Evolutionary conservation across 1,140 invertebrate genomes (phyloP), one percentile per base, ranked within the genome.

Genomic region (Hylyphantes graminicola): DNA sequence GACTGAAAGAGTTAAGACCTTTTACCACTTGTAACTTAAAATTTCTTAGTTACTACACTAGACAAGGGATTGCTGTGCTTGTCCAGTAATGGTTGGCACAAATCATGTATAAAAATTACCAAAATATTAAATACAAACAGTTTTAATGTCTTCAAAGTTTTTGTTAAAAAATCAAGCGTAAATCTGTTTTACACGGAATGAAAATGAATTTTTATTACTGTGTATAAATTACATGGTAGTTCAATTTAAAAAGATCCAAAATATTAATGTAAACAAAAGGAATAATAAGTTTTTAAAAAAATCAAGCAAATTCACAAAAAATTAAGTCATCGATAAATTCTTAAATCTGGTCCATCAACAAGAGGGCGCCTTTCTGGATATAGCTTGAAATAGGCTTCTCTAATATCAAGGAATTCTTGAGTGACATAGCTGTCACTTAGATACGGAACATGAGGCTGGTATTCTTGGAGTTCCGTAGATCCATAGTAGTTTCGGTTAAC

Each of bases 341-440:
- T 21, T 21, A 67, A 6, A 48, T 2, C 68, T 11, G 7, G 7
- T 53, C n/a, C 50, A 70, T 35, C 35, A 70, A 51, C 15, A 48
- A n/a, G 48, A 4, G 55, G 21, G 6, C 17, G 53, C 10, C 21
- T 5, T 57, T 50, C 55, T 9, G 13, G 9, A 35, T 74, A 74
- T 7, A 12, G 17, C 8, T 51, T 35, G 10, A 76, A 51, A 11
- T 76, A 76, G 17, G 57, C 13, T 17, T 63, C 59, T 76, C n/a
- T 51, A 63, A 76, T 15, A 63, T 61, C 74, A 7, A 76, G 53
- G 13, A 63, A 76, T 64, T 76, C 74, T 4, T 76, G 35, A 51
- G 57, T 76, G 4, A 76, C 64, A 63, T 76, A 57, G 53, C 74
- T 63, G 51, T 76, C 74, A 50, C 57, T 76, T 54, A 63, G 11